Evolutionary conservation across 2,797 vertebrate genomes (phyloP).

Genomic region (Danio albolineatus): DNA sequence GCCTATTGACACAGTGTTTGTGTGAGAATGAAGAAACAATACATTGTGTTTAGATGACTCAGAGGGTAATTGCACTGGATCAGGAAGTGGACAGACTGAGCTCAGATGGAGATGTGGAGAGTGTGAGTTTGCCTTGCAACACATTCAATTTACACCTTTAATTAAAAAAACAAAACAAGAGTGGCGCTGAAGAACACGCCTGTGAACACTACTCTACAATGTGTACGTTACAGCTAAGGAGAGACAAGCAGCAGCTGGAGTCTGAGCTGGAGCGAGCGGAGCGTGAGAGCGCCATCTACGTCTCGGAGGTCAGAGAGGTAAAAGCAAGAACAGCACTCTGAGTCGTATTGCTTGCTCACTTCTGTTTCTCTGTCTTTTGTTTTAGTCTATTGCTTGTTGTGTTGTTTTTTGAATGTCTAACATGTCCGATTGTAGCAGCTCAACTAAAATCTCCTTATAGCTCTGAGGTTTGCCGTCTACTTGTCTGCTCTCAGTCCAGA

Average conservation of each 20-base stretch:
- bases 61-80: conserved; percentile 82
- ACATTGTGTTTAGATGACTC: conserved; percentile 78
- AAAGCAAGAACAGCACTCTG: conserved; percentile 50
- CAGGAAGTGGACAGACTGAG: conserved; percentile 87
- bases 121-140: conserved; percentile 75
- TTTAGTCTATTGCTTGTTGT: not conserved
- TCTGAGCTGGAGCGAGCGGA: conserved; percentile 93
- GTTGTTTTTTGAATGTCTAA: conserved; percentile 41
- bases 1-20: too few relatives aligned
- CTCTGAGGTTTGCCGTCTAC: not conserved
- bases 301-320: conserved; percentile 97
- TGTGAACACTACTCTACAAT: conserved; percentile 35
- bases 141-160: not conserved
- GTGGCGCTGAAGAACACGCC: not conserved
- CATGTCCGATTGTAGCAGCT: conserved; percentile 12
- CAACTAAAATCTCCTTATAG: conserved; percentile 7
- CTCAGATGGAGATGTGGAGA: conserved; percentile 86
- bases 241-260: conserved; percentile 91
- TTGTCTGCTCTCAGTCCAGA: not conserved
- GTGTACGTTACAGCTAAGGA: conserved; percentile 73
- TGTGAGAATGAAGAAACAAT: not conserved
- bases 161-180: not conserved
- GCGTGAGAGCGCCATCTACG: conserved; percentile 92
- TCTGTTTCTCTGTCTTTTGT: conserved; percentile 6
- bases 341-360: not conserved